phyloP scores from a whole-genome alignment of 2,888 invertebrate species.

The Meandrusa payeni region DNA sequence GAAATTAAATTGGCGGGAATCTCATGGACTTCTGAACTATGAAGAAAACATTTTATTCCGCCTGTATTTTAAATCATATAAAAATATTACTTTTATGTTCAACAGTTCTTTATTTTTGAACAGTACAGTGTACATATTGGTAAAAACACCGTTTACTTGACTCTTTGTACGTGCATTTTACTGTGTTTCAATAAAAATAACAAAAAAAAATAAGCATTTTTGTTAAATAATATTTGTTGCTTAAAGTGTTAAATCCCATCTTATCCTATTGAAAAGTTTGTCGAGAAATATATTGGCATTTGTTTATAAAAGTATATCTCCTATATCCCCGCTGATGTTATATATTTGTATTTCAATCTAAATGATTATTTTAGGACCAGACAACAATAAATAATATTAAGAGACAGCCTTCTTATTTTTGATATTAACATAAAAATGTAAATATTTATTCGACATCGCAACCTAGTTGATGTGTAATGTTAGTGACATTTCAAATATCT shows the following conservation, averaged over 20 bases:
- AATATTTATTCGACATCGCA: too few relatives aligned
- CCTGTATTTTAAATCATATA: conserved; percentile 26
- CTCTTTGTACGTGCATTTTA: conserved; percentile 26
- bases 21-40: conserved; percentile 22
- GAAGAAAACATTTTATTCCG: conserved; percentile 25
- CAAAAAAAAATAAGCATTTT: conserved; percentile 21
- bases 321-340: conserved; percentile 7
- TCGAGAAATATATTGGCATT: background rate
- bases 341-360: conserved; percentile 1
- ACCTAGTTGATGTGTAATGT: too few relatives aligned
- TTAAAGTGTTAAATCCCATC: conserved; percentile 7
- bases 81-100: conserved; percentile 25
- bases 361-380: conserved; percentile 12
- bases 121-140: conserved; percentile 24
- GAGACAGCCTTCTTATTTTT: conserved; percentile 12
- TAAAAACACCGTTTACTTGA: conserved; percentile 20
- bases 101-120: conserved; percentile 24
- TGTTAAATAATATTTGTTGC: conserved; percentile 9
- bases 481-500: too few relatives aligned
- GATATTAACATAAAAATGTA: too few relatives aligned
- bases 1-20: conserved; percentile 2
- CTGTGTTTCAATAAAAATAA: conserved; percentile 25
- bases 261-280: conserved; percentile 8
- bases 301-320: conserved; percentile 2
- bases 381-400: conserved; percentile 15